These are phyloP conservation scores for Electrona antarctica DNA, from an alignment of 2,113 vertebrate genomes.

Conservation along the genomic window DNA sequence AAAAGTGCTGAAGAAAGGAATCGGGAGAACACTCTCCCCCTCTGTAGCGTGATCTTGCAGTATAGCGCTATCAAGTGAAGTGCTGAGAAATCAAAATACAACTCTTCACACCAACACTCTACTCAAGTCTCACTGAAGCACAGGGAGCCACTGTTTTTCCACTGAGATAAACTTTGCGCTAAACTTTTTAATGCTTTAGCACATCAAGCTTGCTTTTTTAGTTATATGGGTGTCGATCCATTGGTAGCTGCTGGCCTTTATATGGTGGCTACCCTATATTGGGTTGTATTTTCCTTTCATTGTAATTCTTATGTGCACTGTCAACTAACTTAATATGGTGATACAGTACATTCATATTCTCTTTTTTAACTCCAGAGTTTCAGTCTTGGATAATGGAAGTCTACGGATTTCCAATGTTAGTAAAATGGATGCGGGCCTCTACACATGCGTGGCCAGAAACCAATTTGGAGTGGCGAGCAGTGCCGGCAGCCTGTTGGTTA, in stretches of 20 bases:
- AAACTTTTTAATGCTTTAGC: slow-evolving; percentile 41
- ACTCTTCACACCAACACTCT: slow-evolving; percentile 29
- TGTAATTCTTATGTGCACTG: slow-evolving; percentile 9
- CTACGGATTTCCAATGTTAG: slow-evolving; percentile 91
- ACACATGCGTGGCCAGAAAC: slow-evolving; percentile 93
- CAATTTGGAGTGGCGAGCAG: slow-evolving; percentile 93
- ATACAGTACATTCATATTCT: slow-evolving; percentile 1
- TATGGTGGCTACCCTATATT: neutral
- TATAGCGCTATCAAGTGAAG: slow-evolving; percentile 16
- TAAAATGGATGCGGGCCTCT: slow-evolving; percentile 88
- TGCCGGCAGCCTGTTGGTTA: slow-evolving; percentile 88
- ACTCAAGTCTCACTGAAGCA: slow-evolving; percentile 23
- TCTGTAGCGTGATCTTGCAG: slow-evolving; percentile 1
- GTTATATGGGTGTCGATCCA: slow-evolving; percentile 30
- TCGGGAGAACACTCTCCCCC: slow-evolving; percentile 7
- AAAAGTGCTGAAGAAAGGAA: neutral
- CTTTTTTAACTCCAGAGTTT: slow-evolving; percentile 78
- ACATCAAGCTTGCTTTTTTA: slow-evolving; percentile 36
- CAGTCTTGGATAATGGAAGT: slow-evolving; percentile 88
- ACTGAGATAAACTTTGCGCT: slow-evolving; percentile 36
- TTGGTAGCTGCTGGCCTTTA: neutral
- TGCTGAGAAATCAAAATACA: slow-evolving; percentile 41
- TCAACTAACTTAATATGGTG: neutral
- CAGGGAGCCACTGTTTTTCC: slow-evolving; percentile 42
- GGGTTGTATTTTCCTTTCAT: slow-evolving; percentile 10